phyloP scores from a whole-genome alignment of 2,797 vertebrate species.

The Thripadectes ignobilis region DNA sequence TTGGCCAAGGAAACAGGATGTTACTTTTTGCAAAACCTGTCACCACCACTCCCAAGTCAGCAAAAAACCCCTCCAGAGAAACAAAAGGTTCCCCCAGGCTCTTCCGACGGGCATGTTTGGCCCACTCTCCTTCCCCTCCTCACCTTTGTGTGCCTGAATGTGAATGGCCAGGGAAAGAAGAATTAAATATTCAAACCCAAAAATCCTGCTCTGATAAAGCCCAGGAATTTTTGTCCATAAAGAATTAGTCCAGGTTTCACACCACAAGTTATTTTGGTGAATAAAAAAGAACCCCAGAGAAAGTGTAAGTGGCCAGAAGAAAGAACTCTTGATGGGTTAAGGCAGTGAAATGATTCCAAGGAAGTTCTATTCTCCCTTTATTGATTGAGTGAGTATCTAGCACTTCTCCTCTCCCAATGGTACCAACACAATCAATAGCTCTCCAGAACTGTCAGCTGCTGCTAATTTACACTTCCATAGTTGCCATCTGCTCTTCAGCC shows the following conservation, averaged over 20 bases:
- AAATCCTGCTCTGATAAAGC: neutral
- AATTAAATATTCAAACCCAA: neutral
- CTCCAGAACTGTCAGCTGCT: conserved; percentile 47
- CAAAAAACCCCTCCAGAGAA: neutral
- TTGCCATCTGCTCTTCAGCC: neutral
- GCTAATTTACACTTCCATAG: conserved; percentile 41
- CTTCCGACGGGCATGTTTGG: accelerated
- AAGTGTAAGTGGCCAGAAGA: neutral
- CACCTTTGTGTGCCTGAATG: neutral
- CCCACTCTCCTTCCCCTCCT: neutral
- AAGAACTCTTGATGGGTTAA: neutral
- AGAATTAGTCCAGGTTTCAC: neutral
- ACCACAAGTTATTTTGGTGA: neutral
- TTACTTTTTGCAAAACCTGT: neutral
- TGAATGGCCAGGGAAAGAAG: neutral
- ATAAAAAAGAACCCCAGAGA: neutral
- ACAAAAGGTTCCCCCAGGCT: neutral
- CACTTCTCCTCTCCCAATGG: neutral
- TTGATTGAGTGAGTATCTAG: neutral
- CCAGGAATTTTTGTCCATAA: neutral
- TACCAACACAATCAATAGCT: neutral
- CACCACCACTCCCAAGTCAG: neutral
- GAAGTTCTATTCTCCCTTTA: neutral
- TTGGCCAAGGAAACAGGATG: neutral
- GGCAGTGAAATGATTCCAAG: neutral